Conservation (phyloP, 2,797 vertebrate species). For the Anguilla pacifica region DNA sequence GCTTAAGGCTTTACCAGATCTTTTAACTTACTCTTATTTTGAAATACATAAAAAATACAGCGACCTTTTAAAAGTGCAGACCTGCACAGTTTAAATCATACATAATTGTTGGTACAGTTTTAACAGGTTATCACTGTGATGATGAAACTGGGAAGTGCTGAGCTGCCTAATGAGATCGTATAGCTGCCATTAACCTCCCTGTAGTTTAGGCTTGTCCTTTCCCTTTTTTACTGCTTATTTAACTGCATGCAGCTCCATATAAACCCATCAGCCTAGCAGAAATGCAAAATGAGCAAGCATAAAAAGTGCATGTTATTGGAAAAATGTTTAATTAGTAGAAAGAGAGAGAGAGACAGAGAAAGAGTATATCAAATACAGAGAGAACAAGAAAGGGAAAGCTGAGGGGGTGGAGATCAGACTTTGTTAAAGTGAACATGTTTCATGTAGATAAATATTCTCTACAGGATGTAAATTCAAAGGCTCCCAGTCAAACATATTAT, state of each 20-base stretch:
- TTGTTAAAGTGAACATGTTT: conserved; percentile 8
- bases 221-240: not conserved
- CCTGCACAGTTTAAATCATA: not conserved
- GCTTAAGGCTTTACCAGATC: not conserved
- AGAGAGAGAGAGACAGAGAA: not conserved
- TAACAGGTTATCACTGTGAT: not conserved
- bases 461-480: conserved; percentile 7
- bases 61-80: not conserved
- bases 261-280: conserved; percentile 3
- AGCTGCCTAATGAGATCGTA: conserved; percentile 4
- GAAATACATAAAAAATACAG: not conserved
- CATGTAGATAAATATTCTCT: conserved; percentile 25
- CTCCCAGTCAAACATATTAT: conserved; percentile 22
- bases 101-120: not conserved
- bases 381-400: not conserved
- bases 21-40: not conserved
- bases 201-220: conserved; percentile 15
- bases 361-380: not conserved
- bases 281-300: not conserved
- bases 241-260: not conserved
- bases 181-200: not conserved
- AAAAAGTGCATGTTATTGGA: conserved; percentile 11
- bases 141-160: not conserved
- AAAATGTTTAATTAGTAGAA: not conserved
- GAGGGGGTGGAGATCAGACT: conserved; percentile 6